Percentiles rank a stretch among this genome's conserved stretches.
These are phyloP conservation scores for Eidolon helvum DNA, from an alignment of 2,113 vertebrate genomes.

Conservation along the genomic window DNA sequence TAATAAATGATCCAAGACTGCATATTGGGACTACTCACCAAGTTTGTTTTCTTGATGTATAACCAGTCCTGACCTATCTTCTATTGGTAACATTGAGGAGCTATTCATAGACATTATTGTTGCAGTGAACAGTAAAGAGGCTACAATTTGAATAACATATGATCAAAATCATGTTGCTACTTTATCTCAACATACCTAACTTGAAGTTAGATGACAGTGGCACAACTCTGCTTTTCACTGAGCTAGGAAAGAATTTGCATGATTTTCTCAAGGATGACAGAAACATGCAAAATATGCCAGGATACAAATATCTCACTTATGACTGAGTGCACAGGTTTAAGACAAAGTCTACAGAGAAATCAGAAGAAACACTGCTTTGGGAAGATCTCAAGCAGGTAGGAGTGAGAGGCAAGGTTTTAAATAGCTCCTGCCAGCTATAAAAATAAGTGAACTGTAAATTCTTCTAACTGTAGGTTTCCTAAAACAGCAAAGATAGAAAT, in stretches of 20 bases:
- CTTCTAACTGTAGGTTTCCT: conserved; percentile 23
- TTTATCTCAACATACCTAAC: background rate
- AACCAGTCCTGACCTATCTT: background rate
- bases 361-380: background rate
- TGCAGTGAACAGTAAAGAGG: background rate
- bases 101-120: background rate
- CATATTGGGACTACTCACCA: background rate
- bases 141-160: background rate
- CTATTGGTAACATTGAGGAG: background rate
- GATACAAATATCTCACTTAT: conserved; percentile 60
- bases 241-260: conserved; percentile 18
- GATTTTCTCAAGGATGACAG: conserved; percentile 59
- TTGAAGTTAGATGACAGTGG: background rate
- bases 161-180: background rate
- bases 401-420: conserved; percentile 38
- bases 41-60: conserved; percentile 44
- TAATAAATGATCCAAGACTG: background rate
- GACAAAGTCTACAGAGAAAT: background rate
- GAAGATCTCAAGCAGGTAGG: background rate
- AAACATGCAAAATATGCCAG: conserved; percentile 45
- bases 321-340: conserved; percentile 30
- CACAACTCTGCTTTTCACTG: background rate
- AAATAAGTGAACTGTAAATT: conserved; percentile 58
- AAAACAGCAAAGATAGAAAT: conserved; percentile 42
- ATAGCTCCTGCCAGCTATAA: conserved; percentile 37